Base-by-base conservation (phyloP, 2,797 vertebrate genomes). In the Pygocentrus nattereri region DNA sequence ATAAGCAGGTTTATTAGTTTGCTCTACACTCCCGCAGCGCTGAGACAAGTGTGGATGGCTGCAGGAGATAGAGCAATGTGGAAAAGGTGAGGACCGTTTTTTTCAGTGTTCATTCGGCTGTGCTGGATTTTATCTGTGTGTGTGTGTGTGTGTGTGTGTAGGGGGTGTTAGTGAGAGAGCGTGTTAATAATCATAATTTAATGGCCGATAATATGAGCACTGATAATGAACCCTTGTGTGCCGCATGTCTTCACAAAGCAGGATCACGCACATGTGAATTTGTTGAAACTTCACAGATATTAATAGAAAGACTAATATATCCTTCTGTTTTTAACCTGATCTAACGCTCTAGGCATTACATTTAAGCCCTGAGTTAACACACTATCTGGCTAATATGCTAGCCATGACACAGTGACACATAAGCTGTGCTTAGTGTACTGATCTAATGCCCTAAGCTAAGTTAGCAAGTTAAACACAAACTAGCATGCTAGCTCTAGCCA, bases 141-240 rank as follows among this genome's bases (percentile, higher is more conserved):
- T 41, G 47, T 67, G 78, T 80, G 25, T 16, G 54, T 31, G n/a
- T 75, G 47, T 49, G 21, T 72, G 69, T 31, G 27, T 54, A 16
- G 31, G 44, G 4, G 15, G 21, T 34, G 71, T 1, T 6, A 12
- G 44, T 21, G 38, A 23, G 54, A n/a, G 47, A 70, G 80, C 41
- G 50, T 58, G 77, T 71, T 56, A 41, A 79, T 79, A 79, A 79
- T 79, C 41, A 71, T 13, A 71, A 58, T 72, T 71, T 62, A 64
- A 73, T 72, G 69, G 69, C 49, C 64, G 0, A 18, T 80, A 65
- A 73, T 73, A 58, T 54, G 56, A 38, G 19, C 34, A 30, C 31
- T 73, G 69, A 80, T 80, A 73, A 72, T 56, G 27, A 31, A 19
- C 25, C 23, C 71, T 27, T 72, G 13, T 49, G 68, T 47, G 41